Conservation (phyloP, 2,797 vertebrate genomes). For the Takifugu ocellatus region DNA sequence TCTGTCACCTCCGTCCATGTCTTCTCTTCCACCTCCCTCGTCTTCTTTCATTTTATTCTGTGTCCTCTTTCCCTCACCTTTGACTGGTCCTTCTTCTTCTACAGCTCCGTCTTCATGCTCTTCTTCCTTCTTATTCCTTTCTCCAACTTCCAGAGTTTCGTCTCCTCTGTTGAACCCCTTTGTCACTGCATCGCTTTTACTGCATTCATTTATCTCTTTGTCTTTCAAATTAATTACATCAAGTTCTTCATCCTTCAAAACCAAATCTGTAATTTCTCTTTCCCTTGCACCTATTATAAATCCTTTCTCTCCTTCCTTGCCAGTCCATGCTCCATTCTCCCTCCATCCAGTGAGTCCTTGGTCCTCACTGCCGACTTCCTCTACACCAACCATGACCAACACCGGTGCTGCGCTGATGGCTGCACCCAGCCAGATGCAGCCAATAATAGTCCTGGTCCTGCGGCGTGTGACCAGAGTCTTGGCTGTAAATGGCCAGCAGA, state of each 20-base stretch:
- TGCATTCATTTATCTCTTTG: slow-evolving; percentile 8
- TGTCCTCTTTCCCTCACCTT: slow-evolving; percentile 10
- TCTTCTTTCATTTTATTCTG: slow-evolving; percentile 59
- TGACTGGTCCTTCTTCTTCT: slow-evolving; percentile 27
- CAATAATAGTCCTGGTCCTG: slow-evolving; percentile 71
- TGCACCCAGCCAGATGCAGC: slow-evolving; percentile 73
- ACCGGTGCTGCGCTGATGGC: slow-evolving; percentile 72
- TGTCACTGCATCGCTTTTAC: slow-evolving; percentile 5
- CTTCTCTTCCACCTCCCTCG: slow-evolving; percentile 53
- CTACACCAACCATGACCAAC: slow-evolving; percentile 76
- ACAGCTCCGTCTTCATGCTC: slow-evolving; percentile 35
- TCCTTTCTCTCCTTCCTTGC: slow-evolving; percentile 25
- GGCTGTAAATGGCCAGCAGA: slow-evolving; percentile 79
- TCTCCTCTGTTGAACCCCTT: slow-evolving; percentile 31
- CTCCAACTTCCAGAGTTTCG: slow-evolving; percentile 7
- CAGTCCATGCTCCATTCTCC: slow-evolving; percentile 32
- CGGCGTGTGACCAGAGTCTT: slow-evolving; percentile 73
- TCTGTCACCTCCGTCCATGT: slow-evolving; percentile 26
- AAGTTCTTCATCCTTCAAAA: slow-evolving; percentile 8
- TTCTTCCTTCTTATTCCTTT: slow-evolving; percentile 19
- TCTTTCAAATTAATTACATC: slow-evolving; percentile 25
- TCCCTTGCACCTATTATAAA: slow-evolving; percentile 24
- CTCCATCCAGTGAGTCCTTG: slow-evolving; percentile 25
- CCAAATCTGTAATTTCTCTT: slow-evolving; percentile 35
- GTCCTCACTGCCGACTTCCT: slow-evolving; percentile 60